Evolutionary conservation across 2,797 vertebrate species (phyloP), one percentile per base, ranked within the genome.

Genomic region (Enteromius treurensis): DNA sequence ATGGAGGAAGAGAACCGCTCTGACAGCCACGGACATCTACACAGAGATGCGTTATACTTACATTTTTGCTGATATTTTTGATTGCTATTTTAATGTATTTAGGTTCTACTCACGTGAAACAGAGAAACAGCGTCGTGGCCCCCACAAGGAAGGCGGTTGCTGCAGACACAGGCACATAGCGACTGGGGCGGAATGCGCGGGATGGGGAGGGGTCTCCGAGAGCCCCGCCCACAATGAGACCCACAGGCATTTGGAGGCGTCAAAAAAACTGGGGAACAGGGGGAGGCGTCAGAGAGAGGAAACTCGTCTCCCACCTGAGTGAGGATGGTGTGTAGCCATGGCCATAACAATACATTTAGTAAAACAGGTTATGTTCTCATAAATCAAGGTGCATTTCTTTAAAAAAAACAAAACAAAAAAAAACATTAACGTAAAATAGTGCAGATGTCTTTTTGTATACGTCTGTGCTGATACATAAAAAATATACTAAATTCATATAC

Each of bases 121-220:
- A 96, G 90, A 99, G 98, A 95, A 99, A 99, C 89, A 99, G 96
- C 1, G 96, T 97, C 7, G 97, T 98, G 89, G 97, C 94, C 91
- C 97, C 98, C 76, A 99, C 97, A 84, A 99, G 94, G 93, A 99
- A 98, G 87, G 95, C 90, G 78, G 97, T 96, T 67, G 98, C 98
- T 80, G 98, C 97, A 0, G 97, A 96, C 87, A 98, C 97, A 0
- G 97, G 98, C 87, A 99, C 95, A 82, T 99, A 99, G 87, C 98
- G 97, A 93, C 97, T 98, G 90, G 97, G 97, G 92, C 96, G 96
- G 92, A 99, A 98, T 21, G 95, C 95, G 88, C 95, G 97, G 89
- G 94, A 93, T 88, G 93, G 93, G 90, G 95, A 94, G 90, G 92
- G 93, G 74, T 93, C 94, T 91, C 94, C 94, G 83, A 94, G 93